Base-by-base conservation (phyloP, 2,888 invertebrate species). In the Cryptocephalus moraei region DNA sequence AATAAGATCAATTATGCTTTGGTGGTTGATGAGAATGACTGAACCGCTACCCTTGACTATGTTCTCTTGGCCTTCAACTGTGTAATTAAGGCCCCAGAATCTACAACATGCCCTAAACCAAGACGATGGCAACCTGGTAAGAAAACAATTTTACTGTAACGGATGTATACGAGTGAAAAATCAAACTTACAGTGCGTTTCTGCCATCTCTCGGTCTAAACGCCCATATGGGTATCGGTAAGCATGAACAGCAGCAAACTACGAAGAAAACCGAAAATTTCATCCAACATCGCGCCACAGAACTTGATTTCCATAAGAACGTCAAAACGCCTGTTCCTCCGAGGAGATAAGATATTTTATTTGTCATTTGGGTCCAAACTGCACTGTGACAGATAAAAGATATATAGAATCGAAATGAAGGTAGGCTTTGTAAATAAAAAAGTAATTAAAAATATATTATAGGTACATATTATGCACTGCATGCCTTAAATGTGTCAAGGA, bases 21-120 rank as follows among this genome's bases (percentile, higher is more conserved):
- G 93, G 68, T 94, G 93, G 72, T 94, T 93, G 49, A 90, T 78
- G 12, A 92, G 74, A 8, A 93, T 79, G 9, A 94, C 82, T 59
- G 81, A 82, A 1, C 92, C 89, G 48, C 81, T 76, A 42, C 82
- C 78, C 60, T 80, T 76, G 52, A 82, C 80, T 9, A 90, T 80
- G 66, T 89, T 82, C 63, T 90, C 84, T 47, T 78, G 66, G 1
- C 89, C 88, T 41, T 82, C 77, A n/a, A 91, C 75, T 54, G 77
- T 77, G 74, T 81, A 84, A 13, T 78, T 77, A 34, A 90, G 70
- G 8, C 88, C 88, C 33, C 89, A 69, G 14, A 59, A 40, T 40
- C 51, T 59, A 49, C 75, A 73, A 1, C 76, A 77, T 31, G 75
- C 70, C 52, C 80, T 72, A 52, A 80, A 73, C 43, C 76, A 72